Percentiles rank a stretch among this genome's conserved stretches.
phyloP scores from a whole-genome alignment of 1,140 invertebrate species.

The Acromyrmex heyeri region DNA sequence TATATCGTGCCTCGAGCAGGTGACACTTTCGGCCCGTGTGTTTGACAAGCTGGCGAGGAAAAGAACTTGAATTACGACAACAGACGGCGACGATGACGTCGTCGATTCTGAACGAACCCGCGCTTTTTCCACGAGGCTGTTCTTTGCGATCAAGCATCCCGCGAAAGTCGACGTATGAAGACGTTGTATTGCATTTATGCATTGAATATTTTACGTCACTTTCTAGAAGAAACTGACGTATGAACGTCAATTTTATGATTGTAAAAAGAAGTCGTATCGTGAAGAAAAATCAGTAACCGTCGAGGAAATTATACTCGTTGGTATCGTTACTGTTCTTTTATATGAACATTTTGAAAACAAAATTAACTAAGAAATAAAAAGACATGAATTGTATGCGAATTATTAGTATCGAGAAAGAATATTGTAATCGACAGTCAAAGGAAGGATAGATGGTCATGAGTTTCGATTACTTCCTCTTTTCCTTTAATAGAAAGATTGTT shows the following conservation, averaged over 20 bases:
- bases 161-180: constrained; percentile 28
- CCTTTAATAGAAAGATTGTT: background rate
- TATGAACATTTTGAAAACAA: background rate
- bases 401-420: background rate
- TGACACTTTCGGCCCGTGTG: constrained; percentile 31
- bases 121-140: background rate
- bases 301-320: background rate
- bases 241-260: background rate
- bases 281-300: background rate
- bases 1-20: constrained; percentile 10
- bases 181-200: constrained; percentile 41
- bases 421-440: constrained; percentile 21
- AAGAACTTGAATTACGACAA: constrained; percentile 35
- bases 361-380: constrained; percentile 20
- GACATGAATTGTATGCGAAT: background rate
- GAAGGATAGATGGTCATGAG: background rate
- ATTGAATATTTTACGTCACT: constrained; percentile 52
- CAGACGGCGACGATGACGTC: constrained; percentile 23
- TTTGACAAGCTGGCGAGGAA: constrained; percentile 29
- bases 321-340: background rate
- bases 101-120: constrained; percentile 5
- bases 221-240: background rate
- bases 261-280: background rate
- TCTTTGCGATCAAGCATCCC: background rate
- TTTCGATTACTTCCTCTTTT: constrained; percentile 1